These are phyloP conservation scores for Kryphioiulus occultus DNA, from an alignment of 2,888 invertebrate genomes.

Conservation along the genomic window DNA sequence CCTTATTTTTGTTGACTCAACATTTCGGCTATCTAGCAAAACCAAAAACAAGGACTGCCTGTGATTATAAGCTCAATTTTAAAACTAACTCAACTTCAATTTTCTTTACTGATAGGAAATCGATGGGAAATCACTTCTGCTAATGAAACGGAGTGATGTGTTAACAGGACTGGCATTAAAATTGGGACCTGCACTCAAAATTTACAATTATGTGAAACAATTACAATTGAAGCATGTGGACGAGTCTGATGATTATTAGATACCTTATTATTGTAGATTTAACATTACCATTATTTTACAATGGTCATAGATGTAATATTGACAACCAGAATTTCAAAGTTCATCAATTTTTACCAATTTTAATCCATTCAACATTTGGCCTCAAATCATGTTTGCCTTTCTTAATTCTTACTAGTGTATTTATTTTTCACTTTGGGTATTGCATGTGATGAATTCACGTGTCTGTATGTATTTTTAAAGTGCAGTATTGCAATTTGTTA, in stretches of 20 bases:
- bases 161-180: constrained; percentile 81
- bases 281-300: no score
- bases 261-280: not conserved
- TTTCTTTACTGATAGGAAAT: constrained; percentile 73
- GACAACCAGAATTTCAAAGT: not conserved
- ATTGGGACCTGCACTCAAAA: constrained; percentile 85
- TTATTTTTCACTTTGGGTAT: not conserved
- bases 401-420: not conserved
- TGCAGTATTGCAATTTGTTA: not conserved
- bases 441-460: not conserved
- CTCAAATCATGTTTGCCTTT: not conserved
- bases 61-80: not conserved
- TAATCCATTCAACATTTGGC: no score
- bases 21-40: not conserved
- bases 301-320: no score
- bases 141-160: constrained; percentile 85
- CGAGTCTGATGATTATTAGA: constrained; percentile 33
- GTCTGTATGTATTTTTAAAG: not conserved
- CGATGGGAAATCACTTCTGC: constrained; percentile 84
- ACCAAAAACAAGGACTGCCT: not conserved
- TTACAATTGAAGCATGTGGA: constrained; percentile 72
- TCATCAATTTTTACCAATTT: not conserved
- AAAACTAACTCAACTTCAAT: not conserved
- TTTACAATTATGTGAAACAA: constrained; percentile 81
- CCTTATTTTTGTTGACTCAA: not conserved